phyloP scores from a whole-genome alignment of 2,797 vertebrate species.

The Sebastes cheni region DNA sequence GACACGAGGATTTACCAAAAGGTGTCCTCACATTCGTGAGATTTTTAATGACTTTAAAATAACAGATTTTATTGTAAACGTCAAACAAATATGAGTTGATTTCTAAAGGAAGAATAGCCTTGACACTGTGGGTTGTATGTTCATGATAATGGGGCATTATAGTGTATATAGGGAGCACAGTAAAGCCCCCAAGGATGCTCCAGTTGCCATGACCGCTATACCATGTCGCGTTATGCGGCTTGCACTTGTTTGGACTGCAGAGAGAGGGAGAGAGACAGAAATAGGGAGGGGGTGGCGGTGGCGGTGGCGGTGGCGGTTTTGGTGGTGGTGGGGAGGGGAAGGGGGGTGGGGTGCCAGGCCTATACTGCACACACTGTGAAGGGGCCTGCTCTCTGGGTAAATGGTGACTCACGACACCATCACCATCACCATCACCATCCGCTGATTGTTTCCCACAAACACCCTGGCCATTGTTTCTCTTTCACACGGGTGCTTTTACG shows the following conservation, averaged over 20 bases:
- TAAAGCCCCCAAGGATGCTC: slow-evolving; percentile 26
- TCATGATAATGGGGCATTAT: slow-evolving; percentile 9
- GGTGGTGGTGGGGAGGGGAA: not conserved
- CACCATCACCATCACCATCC: slow-evolving; percentile 13
- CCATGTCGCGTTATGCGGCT: slow-evolving; percentile 47
- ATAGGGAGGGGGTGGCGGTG: slow-evolving; percentile 5
- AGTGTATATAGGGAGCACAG: slow-evolving; percentile 5
- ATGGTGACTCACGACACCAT: slow-evolving; percentile 63
- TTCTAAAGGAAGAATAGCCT: not conserved
- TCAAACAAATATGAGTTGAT: not conserved
- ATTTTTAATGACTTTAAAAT: not conserved
- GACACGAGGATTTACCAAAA: not conserved
- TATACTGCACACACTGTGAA: slow-evolving; percentile 25
- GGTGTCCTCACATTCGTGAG: not conserved
- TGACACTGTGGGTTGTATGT: not conserved
- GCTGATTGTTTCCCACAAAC: slow-evolving; percentile 56
- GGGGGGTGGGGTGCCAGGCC: slow-evolving; percentile 6
- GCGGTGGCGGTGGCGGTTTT: not conserved
- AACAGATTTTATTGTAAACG: no score
- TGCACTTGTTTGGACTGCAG: slow-evolving; percentile 57
- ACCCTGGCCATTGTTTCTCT: slow-evolving; percentile 34
- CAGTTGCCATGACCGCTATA: slow-evolving; percentile 44
- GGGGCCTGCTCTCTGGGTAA: slow-evolving; percentile 29
- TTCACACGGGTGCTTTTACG: slow-evolving; percentile 5
- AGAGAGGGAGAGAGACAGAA: slow-evolving; percentile 30